These are phyloP conservation scores for Xiphophorus hellerii DNA, from an alignment of 2,113 vertebrate species.

Conservation along the genomic window DNA sequence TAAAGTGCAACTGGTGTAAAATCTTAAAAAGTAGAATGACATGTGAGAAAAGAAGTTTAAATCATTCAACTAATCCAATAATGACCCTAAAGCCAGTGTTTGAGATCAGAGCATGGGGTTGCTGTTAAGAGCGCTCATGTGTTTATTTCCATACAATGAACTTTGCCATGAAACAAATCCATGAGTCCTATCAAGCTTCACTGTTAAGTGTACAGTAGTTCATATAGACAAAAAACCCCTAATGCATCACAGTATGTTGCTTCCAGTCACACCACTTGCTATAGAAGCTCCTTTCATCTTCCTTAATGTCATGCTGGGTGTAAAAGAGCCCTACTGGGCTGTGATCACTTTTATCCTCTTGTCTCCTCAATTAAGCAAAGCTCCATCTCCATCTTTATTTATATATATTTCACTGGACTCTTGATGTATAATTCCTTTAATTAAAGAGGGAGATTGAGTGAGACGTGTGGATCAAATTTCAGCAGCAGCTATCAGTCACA, in stretches of 20 bases:
- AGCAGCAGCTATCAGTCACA: slow-evolving; percentile 60
- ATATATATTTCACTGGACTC: slow-evolving; percentile 56
- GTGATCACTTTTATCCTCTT: slow-evolving; percentile 62
- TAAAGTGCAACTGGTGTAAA: no score
- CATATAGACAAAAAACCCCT: neutral
- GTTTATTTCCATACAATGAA: no score
- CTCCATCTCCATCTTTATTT: slow-evolving; percentile 41
- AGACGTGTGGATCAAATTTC: slow-evolving; percentile 44
- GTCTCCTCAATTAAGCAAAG: slow-evolving; percentile 59
- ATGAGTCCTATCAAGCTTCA: neutral
- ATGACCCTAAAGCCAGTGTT: no score
- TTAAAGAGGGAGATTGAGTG: slow-evolving; percentile 41
- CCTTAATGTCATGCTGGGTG: slow-evolving; percentile 38
- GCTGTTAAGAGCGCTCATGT: no score
- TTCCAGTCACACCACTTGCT: slow-evolving; percentile 17
- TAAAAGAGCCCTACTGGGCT: slow-evolving; percentile 48
- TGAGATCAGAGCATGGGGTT: no score
- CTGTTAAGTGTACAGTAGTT: neutral
- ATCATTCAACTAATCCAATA: no score
- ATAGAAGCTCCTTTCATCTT: slow-evolving; percentile 31
- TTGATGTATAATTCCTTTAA: slow-evolving; percentile 73
- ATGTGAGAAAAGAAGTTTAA: no score
- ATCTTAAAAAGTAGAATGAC: no score
- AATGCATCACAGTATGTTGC: neutral
- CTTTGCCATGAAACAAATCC: no score